Base-by-base conservation (phyloP, 2,888 invertebrate genomes). In the Iphiclides podalirius region DNA sequence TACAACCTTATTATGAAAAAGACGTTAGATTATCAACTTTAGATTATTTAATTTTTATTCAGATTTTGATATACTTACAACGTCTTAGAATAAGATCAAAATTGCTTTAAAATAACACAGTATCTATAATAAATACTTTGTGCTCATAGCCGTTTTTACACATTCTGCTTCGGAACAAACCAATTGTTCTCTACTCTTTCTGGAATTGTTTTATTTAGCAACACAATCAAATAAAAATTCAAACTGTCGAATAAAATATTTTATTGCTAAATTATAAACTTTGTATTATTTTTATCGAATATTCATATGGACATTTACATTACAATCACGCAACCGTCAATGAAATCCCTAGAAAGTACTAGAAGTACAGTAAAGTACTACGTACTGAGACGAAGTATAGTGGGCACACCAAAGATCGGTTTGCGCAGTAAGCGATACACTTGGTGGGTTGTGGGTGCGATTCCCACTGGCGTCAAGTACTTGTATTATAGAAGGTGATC, bases 221-320 rank as follows among this genome's bases (percentile, higher is more conserved):
- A 68, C 77, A 76, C 69, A n/a, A n/a, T n/a, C n/a, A 73, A 67
- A 75, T 60, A 55, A 62, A 75, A 66, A 66, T 70, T 70, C 63
- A 68, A 72, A 74, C 70, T 76, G 76, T 82, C 81, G 77, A 84
- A 79, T 79, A 78, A 81, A 84, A 72, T 84, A 82, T 83, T 81
- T 84, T 84, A 85, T 80, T 80, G 82, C 83, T 75, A 75, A 72
- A 61, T 57, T 51, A 39, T 15, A 20, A 37, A 13, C 26, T 41
- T 49, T 8, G 11, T 52, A 57, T 56, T 63, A 60, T 68, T 55
- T 56, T 57, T 62, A 39, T n/a, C n/a, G n/a, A n/a, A n/a, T n/a
- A n/a, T n/a, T n/a, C n/a, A n/a, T n/a, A n/a, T n/a, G n/a, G n/a
- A n/a, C n/a, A n/a, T n/a, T n/a, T n/a, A n/a, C n/a, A n/a, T n/a